Evolutionary conservation across 2,888 invertebrate species (phyloP).

Genomic region (Apotomis turbidana): DNA sequence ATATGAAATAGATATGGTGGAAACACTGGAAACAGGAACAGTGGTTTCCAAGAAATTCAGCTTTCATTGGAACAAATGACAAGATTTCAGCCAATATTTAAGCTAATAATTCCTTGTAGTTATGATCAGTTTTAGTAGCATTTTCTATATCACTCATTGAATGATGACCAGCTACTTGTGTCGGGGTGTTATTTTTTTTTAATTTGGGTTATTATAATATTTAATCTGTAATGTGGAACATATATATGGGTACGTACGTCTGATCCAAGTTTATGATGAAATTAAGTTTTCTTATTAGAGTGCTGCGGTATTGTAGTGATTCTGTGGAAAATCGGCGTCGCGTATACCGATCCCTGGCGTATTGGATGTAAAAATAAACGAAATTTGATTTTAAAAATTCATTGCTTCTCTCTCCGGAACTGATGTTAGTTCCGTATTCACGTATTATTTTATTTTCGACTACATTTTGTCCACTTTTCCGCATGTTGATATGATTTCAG

Average conservation of each 20-base stretch:
- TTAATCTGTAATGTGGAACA: not conserved
- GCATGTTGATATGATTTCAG: not conserved
- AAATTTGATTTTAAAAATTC: slow-evolving; percentile 27
- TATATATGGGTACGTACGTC: not conserved
- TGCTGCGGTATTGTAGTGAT: slow-evolving; percentile 7
- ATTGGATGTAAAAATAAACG: slow-evolving; percentile 9
- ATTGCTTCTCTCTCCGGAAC: slow-evolving; percentile 14
- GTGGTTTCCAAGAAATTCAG: no score
- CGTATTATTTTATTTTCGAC: slow-evolving; percentile 1
- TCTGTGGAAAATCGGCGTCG: not conserved
- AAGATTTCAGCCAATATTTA: no score
- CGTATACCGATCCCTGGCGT: not conserved
- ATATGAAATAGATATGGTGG: no score
- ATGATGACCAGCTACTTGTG: no score
- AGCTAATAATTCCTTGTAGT: no score
- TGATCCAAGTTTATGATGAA: not conserved
- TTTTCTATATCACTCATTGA: no score
- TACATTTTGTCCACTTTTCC: not conserved
- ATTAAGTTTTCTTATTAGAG: slow-evolving; percentile 11
- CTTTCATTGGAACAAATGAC: no score
- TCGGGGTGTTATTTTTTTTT: no score
- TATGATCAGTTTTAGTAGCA: no score
- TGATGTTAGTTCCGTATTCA: slow-evolving; percentile 15
- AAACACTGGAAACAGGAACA: no score
- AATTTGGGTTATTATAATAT: no score